Percentiles rank a stretch among this genome's conserved stretches.
These are phyloP conservation scores for Melopsittacus undulatus DNA, from an alignment of 2,797 vertebrate genomes.

Conservation along the genomic window DNA sequence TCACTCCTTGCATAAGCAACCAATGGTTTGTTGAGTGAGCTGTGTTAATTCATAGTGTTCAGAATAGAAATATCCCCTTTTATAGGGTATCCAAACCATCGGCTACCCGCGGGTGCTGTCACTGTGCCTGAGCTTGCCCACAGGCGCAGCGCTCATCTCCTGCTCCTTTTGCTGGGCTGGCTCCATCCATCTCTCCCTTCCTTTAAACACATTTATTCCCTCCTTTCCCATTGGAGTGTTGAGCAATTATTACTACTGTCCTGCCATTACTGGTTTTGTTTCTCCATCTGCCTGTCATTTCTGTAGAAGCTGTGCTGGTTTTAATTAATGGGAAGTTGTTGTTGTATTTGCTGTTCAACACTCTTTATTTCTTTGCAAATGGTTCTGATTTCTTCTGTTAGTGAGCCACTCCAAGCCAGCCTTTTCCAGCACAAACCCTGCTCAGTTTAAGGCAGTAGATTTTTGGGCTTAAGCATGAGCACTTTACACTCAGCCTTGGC, in stretches of 20 bases:
- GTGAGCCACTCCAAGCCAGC: background rate
- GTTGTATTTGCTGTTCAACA: background rate
- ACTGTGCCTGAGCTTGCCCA: background rate
- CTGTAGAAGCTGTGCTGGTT: background rate
- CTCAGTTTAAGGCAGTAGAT: background rate
- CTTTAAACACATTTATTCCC: background rate
- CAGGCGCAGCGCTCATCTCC: background rate
- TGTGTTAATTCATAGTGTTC: background rate
- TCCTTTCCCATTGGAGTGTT: background rate
- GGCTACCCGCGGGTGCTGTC: accelerated
- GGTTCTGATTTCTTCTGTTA: background rate
- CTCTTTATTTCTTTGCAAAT: background rate
- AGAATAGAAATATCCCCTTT: background rate
- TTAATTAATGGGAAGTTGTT: background rate
- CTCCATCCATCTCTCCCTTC: background rate
- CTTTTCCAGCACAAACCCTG: background rate
- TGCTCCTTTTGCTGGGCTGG: background rate
- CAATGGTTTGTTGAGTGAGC: background rate
- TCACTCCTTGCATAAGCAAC: background rate
- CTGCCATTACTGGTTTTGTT: background rate
- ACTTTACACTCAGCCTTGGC: background rate
- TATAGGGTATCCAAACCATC: background rate
- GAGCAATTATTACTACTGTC: background rate
- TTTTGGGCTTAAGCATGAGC: background rate
- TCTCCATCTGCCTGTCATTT: constrained; percentile 18